A percentile compares a stretch with the other conserved stretches of the same genome.
Evolutionary conservation across 1,140 invertebrate genomes (phyloP).

Genomic region (Nasonia longicornis): DNA sequence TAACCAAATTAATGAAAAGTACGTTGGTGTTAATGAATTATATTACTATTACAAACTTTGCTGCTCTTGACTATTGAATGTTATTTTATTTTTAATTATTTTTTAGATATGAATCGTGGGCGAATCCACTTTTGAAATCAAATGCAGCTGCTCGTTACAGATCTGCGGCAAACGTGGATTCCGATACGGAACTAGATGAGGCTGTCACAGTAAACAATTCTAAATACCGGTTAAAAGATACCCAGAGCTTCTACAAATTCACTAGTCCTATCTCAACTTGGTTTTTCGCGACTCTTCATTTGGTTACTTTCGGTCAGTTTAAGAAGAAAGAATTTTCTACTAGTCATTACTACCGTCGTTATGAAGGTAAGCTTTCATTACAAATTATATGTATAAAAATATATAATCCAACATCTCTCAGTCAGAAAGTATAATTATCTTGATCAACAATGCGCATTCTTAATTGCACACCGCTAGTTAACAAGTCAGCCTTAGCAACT

Average conservation of each 20-base stretch:
- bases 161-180: slow-evolving; percentile 52
- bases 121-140: slow-evolving; percentile 27
- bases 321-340: slow-evolving; percentile 48
- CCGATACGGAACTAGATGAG: slow-evolving; percentile 59
- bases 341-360: slow-evolving; percentile 54
- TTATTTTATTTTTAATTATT: slow-evolving; percentile 31
- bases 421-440: background rate
- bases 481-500: background rate
- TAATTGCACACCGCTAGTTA: too few relatives aligned
- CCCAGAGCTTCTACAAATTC: slow-evolving; percentile 47
- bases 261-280: slow-evolving; percentile 46
- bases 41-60: slow-evolving; percentile 18
- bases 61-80: background rate
- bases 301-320: slow-evolving; percentile 54
- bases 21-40: slow-evolving; percentile 1
- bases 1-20: slow-evolving; percentile 45
- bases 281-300: slow-evolving; percentile 50
- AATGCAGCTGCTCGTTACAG: slow-evolving; percentile 40
- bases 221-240: slow-evolving; percentile 42
- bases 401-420: background rate
- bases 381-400: slow-evolving; percentile 26
- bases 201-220: slow-evolving; percentile 39
- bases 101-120: slow-evolving; percentile 49
- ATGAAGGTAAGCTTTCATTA: slow-evolving; percentile 50
- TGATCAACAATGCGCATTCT: too few relatives aligned